Evolutionary conservation across 1,140 invertebrate genomes (phyloP), one percentile per base, ranked within the genome.

Genomic region (Popillia japonica): DNA sequence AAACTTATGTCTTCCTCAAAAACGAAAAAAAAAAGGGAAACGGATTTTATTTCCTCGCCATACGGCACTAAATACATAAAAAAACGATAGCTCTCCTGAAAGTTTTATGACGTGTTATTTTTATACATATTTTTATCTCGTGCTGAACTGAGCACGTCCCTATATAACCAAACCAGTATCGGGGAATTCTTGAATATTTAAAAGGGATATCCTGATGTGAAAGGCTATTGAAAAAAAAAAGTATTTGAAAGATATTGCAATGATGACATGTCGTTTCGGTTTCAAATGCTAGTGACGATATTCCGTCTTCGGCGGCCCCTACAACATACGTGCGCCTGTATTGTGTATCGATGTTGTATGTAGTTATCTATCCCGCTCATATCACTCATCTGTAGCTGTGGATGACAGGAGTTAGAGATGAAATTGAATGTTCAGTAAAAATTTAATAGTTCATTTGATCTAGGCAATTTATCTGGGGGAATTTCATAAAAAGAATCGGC

Each of bases 391-490:
- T 10, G 17, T 48, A 4, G 44, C 44, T 48, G 44, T n/a, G 17
- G 8, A 48, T 48, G 44, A 48, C 44, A 48, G 44, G 44, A 48
- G 44, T 48, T 48, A 48, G 44, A n/a, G 44, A 48, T 48, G 44
- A 48, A 48, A 48, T 48, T 48, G 44, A 48, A 48, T 14, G 44
- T 48, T 48, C 11, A 48, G 17, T 11, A 48, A 48, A 48, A 48
- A 48, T 14, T 48, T 11, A 48, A 48, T 48, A 48, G 44, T 14
- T 48, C 44, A 48, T 48, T n/a, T 48, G 17, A 48, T n/a, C n/a
- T n/a, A n/a, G n/a, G n/a, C 44, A 8, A 14, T 42, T 48, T 48
- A n/a, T 14, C 44, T n/a, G 11, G 11, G 44, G 17, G 11, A 48
- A 48, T 10, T n/a, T n/a, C 17, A 48, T 48, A 14, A 48, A 48